Conservation (phyloP, 1,140 invertebrate genomes). For the Wasmannia auropunctata region DNA sequence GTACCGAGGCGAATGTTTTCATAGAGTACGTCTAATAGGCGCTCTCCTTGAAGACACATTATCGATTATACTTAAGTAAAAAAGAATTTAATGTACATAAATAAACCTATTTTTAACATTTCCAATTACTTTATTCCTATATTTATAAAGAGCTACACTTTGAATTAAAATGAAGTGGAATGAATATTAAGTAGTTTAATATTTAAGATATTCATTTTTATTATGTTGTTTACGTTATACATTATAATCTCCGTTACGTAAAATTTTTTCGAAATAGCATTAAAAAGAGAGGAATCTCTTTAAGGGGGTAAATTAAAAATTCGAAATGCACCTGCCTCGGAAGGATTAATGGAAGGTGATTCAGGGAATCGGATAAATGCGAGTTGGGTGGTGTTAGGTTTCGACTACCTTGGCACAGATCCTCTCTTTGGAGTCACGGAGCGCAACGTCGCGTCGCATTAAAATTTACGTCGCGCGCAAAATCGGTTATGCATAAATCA, state of each 20-base stretch:
- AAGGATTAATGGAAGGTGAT: neutral
- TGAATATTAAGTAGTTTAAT: neutral
- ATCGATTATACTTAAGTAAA: neutral
- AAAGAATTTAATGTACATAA: neutral
- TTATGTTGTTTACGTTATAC: neutral
- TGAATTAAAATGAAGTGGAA: neutral
- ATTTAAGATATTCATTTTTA: neutral
- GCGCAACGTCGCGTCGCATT: constrained; percentile 57
- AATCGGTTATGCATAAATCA: constrained; percentile 71
- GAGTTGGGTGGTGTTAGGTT: constrained; percentile 55
- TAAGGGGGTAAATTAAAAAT: neutral
- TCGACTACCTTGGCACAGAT: constrained; percentile 68
- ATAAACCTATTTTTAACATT: neutral
- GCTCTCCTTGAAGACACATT: neutral
- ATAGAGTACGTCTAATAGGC: neutral
- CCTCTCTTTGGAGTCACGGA: constrained; percentile 63
- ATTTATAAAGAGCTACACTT: neutral
- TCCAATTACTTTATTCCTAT: neutral
- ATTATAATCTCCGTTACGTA: neutral
- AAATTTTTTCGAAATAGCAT: neutral
- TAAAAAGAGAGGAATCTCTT: neutral
- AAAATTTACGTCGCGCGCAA: constrained; percentile 65
- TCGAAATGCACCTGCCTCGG: neutral
- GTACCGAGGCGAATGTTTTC: neutral
- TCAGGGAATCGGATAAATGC: constrained; percentile 1